These are phyloP conservation scores for Morpho helenor DNA, from an alignment of 2,888 invertebrate species.

Conservation along the genomic window DNA sequence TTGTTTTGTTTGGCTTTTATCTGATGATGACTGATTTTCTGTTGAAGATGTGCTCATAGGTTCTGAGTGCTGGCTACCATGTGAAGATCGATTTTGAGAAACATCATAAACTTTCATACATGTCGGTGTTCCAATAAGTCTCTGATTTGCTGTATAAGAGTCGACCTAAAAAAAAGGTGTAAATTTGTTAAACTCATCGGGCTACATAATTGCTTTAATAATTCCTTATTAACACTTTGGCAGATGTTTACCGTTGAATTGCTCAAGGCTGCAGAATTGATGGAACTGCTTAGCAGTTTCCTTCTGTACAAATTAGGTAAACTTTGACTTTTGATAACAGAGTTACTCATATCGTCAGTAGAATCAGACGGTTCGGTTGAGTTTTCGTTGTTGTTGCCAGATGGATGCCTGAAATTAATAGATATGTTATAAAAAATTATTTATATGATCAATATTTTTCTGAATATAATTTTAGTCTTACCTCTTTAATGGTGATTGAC, in stretches of 20 bases:
- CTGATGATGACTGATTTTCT: constrained; percentile 69
- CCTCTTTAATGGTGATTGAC: constrained; percentile 82
- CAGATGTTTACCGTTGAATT: constrained; percentile 83
- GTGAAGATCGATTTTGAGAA: constrained; percentile 62
- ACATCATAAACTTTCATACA: constrained; percentile 75
- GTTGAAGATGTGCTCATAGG: constrained; percentile 76
- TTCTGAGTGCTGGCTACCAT: constrained; percentile 71
- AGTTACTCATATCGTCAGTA: constrained; percentile 79
- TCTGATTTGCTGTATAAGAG: constrained; percentile 70
- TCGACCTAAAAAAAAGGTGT: constrained; percentile 57
- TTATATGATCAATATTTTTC: neutral
- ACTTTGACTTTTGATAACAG: constrained; percentile 86
- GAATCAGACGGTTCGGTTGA: constrained; percentile 74
- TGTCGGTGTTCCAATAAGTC: constrained; percentile 60
- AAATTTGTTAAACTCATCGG: constrained; percentile 29
- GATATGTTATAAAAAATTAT: no score
- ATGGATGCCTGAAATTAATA: constrained; percentile 81
- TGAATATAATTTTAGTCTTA: constrained; percentile 39
- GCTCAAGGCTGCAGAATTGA: constrained; percentile 79
- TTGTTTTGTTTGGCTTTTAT: constrained; percentile 81
- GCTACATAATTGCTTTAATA: constrained; percentile 17
- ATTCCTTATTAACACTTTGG: constrained; percentile 23
- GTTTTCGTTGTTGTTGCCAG: constrained; percentile 86
- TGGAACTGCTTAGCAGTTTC: constrained; percentile 73
- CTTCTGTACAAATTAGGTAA: constrained; percentile 85